phyloP scores from a whole-genome alignment of 2,113 vertebrate genomes.

The Mesoclemmys tuberculata region DNA sequence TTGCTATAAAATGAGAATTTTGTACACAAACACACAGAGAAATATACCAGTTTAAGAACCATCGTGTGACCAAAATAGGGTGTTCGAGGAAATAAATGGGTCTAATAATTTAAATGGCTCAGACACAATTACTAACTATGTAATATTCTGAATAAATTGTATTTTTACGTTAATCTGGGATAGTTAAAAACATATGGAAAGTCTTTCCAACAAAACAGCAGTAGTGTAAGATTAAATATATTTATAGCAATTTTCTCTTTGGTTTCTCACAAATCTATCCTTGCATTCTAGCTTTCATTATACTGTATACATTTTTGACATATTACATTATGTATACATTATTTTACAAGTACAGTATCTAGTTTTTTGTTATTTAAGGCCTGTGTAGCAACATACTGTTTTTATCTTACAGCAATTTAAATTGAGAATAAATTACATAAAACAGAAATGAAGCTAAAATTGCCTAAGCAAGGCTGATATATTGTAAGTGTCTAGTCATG shows the following conservation, averaged over 20 bases:
- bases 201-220: not conserved
- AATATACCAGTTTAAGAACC: not conserved
- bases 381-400: not conserved
- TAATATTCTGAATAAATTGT: slow-evolving; percentile 21
- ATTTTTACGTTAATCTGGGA: fast-evolving
- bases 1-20: slow-evolving; percentile 19
- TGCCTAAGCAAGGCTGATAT: not conserved
- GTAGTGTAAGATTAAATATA: not conserved
- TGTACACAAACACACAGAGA: not conserved
- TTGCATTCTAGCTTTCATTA: not conserved
- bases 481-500: not conserved
- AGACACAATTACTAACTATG: slow-evolving; percentile 48
- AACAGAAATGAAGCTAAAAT: slow-evolving; percentile 13
- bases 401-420: not conserved
- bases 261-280: not conserved
- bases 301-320: not conserved
- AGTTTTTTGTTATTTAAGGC: not conserved
- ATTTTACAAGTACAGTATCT: not conserved
- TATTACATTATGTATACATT: not conserved
- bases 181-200: slow-evolving; percentile 37
- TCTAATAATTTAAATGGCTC: slow-evolving; percentile 48
- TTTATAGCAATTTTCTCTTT: not conserved
- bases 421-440: not conserved
- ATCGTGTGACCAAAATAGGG: not conserved
- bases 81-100: not conserved